These are phyloP conservation scores for Solen grandis DNA, from an alignment of 1,140 invertebrate genomes.

Conservation along the genomic window DNA sequence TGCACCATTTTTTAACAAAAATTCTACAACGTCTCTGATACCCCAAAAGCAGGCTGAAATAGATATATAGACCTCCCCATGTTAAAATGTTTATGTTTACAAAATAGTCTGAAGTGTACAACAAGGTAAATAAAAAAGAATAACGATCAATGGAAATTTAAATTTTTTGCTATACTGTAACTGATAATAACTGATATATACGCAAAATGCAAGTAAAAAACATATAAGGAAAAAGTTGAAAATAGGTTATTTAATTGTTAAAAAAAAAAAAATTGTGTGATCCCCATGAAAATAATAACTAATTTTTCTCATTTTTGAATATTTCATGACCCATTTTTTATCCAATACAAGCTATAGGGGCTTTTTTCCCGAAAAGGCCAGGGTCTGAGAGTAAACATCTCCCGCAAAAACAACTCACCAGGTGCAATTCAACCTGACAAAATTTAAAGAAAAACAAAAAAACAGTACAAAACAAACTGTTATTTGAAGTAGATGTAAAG, in stretches of 20 bases:
- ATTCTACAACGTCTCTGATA: constrained; percentile 67
- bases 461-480: no score
- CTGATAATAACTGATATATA: neutral
- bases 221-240: neutral
- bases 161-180: neutral
- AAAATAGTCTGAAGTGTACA: neutral
- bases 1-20: constrained; percentile 61
- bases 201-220: neutral
- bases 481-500: no score
- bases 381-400: neutral
- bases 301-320: neutral
- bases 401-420: neutral
- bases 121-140: neutral
- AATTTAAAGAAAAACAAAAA: no score
- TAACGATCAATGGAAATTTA: neutral
- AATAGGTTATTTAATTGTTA: neutral
- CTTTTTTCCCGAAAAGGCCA: neutral
- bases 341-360: neutral
- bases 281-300: no score
- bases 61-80: constrained; percentile 1
- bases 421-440: no score
- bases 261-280: neutral
- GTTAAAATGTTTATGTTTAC: neutral
- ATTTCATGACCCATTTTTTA: neutral
- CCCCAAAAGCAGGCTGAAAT: constrained; percentile 75